Conservation (phyloP, 2,113 vertebrate species). For the Tachysurus fulvidraco region DNA sequence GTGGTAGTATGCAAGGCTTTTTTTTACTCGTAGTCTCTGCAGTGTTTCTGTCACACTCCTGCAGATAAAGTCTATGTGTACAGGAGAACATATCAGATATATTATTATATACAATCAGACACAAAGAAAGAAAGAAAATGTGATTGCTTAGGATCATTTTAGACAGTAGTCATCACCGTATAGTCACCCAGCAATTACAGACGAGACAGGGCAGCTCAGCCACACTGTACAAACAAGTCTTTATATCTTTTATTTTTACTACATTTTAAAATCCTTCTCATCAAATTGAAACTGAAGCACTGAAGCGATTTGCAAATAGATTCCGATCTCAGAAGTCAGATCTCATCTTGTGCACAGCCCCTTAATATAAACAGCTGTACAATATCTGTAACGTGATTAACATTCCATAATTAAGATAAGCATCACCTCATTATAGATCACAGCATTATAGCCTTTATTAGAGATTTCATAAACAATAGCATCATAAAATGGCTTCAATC, state of each 20-base stretch:
- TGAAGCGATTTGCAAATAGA: background rate
- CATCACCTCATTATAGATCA: slow-evolving; percentile 44
- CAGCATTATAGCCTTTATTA: slow-evolving; percentile 39
- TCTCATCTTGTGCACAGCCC: background rate
- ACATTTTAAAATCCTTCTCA: background rate
- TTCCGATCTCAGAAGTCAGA: background rate
- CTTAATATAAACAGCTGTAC: slow-evolving; percentile 52
- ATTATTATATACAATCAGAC: background rate
- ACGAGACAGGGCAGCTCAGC: background rate
- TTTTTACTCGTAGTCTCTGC: background rate
- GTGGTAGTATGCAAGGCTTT: too few relatives aligned
- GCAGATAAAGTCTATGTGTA: background rate
- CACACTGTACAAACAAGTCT: too few relatives aligned
- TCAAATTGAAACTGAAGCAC: background rate
- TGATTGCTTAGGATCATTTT: background rate
- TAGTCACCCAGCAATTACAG: background rate
- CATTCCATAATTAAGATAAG: slow-evolving; percentile 47
- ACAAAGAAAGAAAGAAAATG: background rate
- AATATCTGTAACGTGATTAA: slow-evolving; percentile 52
- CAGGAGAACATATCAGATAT: background rate
- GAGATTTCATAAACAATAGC: slow-evolving; percentile 35
- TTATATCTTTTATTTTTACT: background rate
- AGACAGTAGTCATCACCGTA: background rate
- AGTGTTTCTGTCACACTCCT: background rate
- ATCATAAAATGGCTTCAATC: slow-evolving; percentile 32